Evolutionary conservation across 1,140 invertebrate species (phyloP), one percentile per base, ranked within the genome.

Genomic region (Acromyrmex heyeri): DNA sequence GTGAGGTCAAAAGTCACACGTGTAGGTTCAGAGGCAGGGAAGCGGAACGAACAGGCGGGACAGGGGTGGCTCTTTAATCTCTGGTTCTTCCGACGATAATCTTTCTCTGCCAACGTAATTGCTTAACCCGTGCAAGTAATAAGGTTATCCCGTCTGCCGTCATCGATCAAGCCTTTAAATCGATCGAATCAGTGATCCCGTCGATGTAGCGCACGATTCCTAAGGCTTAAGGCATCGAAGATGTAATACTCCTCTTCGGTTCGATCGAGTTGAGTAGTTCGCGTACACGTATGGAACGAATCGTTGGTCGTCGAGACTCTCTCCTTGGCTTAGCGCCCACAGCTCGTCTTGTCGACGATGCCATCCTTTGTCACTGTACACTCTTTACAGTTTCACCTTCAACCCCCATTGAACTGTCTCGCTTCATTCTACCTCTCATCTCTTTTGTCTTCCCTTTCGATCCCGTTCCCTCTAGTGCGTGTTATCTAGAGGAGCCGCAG

Each of bases 41-140:
- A 57, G 30, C 30, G 24, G 21, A 72, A 82, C 70, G 24, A 59
- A 24, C 34, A 57, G 64, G 16, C 55, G 59, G 67, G 48, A 57
- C 48, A 53, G 16, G 55, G 18, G 21, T 48, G 53, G 81, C 86
- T 88, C 67, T 90, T 88, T 86, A 91, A 91, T 91, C 89, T 87
- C 81, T 55, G 27, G 24, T 70, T 57, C 55, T 78, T 76, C 69
- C 69, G 34, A 50, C 82, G 75, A 87, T 87, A 87, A 89, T 90
- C 81, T 87, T 90, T 90, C 89, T 91, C 77, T 86, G 86, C 77
- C 86, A 76, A 24, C 44, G 81, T 88, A 90, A 91, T 91, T 91
- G 90, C 78, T 86, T 83, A 90, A 90, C 77, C 67, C 65, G 67
- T 88, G 86, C 77, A 64, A 50, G 77, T 88, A 90, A 91, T 85